These are phyloP conservation scores for Rhabdophis nuchalis DNA, from an alignment of 2,797 vertebrate genomes.

Conservation along the genomic window DNA sequence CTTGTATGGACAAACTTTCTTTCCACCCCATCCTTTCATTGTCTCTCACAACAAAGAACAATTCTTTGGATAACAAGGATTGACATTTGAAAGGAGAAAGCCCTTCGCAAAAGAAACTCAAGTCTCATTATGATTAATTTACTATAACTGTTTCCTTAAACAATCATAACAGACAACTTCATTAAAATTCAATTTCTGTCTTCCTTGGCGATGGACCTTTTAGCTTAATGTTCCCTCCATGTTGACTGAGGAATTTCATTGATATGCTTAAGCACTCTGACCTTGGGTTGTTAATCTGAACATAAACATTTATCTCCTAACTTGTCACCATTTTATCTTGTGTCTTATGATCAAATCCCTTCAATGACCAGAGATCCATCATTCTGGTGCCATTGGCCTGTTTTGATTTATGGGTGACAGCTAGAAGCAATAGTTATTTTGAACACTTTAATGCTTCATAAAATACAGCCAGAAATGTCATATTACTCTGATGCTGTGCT, in stretches of 20 bases:
- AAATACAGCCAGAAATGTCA: slow-evolving; percentile 52
- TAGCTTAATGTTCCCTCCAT: slow-evolving; percentile 57
- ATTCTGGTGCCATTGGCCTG: slow-evolving; percentile 60
- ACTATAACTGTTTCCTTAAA: slow-evolving; percentile 47
- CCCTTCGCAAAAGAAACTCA: not conserved
- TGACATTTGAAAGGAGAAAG: slow-evolving; percentile 26
- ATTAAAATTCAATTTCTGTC: slow-evolving; percentile 72
- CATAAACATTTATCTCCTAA: slow-evolving; percentile 73
- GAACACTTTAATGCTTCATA: slow-evolving; percentile 63
- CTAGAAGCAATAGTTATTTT: slow-evolving; percentile 64
- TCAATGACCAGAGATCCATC: slow-evolving; percentile 67
- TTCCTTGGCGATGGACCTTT: slow-evolving; percentile 54
- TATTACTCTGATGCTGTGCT: slow-evolving; percentile 25
- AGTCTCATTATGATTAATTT: slow-evolving; percentile 29
- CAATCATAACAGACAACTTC: slow-evolving; percentile 70
- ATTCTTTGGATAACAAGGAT: not conserved
- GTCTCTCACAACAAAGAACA: not conserved
- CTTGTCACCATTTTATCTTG: slow-evolving; percentile 69
- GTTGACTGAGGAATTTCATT: slow-evolving; percentile 70
- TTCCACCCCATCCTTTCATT: no score
- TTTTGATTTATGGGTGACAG: slow-evolving; percentile 64
- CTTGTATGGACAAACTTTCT: not conserved
- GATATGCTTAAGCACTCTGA: slow-evolving; percentile 73
- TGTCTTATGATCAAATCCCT: slow-evolving; percentile 71
- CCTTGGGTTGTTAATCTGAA: slow-evolving; percentile 77